A percentile compares a stretch with the other conserved stretches of the same genome.
phyloP scores from a whole-genome alignment of 1,140 invertebrate genomes.

The Luehdorfia chinensis region DNA sequence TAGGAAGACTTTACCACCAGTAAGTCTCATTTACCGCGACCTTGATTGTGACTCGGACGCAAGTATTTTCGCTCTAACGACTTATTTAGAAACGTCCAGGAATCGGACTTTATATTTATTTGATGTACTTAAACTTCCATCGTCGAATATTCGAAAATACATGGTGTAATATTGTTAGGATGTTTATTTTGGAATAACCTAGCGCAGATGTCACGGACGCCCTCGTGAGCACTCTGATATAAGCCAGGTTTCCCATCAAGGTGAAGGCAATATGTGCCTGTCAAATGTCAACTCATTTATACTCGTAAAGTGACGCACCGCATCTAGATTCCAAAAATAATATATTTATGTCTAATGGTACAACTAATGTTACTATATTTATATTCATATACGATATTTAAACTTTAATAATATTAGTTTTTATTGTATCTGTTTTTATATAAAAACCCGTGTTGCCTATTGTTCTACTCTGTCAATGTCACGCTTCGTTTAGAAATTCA shows the following conservation, averaged over 20 bases:
- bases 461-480: constrained; percentile 15
- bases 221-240: constrained; percentile 53
- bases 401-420: constrained; percentile 2
- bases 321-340: constrained; percentile 41
- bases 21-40: too few species aligned
- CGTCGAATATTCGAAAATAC: constrained; percentile 10
- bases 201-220: constrained; percentile 54
- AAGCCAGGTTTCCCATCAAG: constrained; percentile 54
- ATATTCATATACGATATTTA: constrained; percentile 16
- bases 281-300: constrained; percentile 51
- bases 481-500: not conserved
- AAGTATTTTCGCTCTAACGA: constrained; percentile 50
- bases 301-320: constrained; percentile 60
- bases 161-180: constrained; percentile 39
- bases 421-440: not conserved
- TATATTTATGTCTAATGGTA: constrained; percentile 29
- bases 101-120: constrained; percentile 37
- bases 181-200: constrained; percentile 66
- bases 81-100: constrained; percentile 44
- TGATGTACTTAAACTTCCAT: constrained; percentile 28
- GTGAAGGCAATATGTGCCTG: constrained; percentile 61
- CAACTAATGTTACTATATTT: too few species aligned
- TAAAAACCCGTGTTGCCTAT: not conserved
- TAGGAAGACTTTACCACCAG: constrained; percentile 36
- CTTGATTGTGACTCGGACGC: constrained; percentile 47